Conservation (phyloP, 1,140 invertebrate species). For the Saccostrea glomerata region DNA sequence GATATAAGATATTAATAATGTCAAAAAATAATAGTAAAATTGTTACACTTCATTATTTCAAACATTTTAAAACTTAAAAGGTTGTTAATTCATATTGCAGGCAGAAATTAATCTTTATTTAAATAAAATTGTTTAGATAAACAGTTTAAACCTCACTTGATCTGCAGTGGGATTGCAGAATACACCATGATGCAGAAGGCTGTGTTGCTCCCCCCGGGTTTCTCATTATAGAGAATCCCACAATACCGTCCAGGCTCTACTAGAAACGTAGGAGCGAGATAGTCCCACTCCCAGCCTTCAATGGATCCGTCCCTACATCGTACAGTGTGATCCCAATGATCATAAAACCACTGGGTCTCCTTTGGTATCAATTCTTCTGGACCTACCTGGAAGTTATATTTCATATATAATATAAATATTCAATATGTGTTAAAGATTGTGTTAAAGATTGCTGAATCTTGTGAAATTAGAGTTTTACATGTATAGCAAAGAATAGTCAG, state of each 20-base stretch:
- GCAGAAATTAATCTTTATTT: no score
- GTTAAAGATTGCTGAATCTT: no score
- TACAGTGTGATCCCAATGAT: conserved; percentile 48
- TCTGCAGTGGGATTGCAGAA: conserved; percentile 4
- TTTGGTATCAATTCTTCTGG: conserved; percentile 34
- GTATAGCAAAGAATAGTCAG: no score
- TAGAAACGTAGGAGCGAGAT: conserved; percentile 42
- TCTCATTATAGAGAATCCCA: conserved; percentile 45
- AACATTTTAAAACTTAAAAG: no score
- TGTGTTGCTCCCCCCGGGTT: neutral
- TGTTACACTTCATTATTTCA: no score
- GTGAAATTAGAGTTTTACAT: no score
- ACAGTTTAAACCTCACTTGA: neutral
- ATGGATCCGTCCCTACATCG: conserved; percentile 50
- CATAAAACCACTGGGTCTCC: neutral
- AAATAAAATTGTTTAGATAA: neutral
- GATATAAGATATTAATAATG: no score
- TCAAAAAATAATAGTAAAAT: no score
- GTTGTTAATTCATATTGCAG: no score
- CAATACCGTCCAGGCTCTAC: conserved; percentile 37
- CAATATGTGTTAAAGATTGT: no score
- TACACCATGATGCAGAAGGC: conserved; percentile 40
- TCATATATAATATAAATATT: no score
- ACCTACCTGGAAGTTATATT: neutral
- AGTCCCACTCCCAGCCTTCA: conserved; percentile 51